Percentiles rank a stretch among this genome's conserved stretches.
phyloP scores from a whole-genome alignment of 1,140 invertebrate species.

The Cydia pomonella region DNA sequence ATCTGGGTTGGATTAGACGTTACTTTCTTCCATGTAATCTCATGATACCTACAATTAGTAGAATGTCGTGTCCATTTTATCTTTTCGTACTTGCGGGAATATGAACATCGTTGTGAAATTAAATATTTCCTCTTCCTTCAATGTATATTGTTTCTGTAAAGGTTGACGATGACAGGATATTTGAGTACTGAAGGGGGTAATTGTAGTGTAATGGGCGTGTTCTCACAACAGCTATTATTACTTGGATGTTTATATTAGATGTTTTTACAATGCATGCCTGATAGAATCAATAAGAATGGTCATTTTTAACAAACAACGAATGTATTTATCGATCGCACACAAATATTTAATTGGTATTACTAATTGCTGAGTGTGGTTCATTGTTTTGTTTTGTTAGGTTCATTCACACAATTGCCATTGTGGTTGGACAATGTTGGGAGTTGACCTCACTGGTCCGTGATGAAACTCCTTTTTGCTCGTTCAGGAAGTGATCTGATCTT shows the following conservation, averaged over 20 bases:
- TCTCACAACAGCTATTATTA: too few relatives aligned
- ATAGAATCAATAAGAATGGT: neutral
- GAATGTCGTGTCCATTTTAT: too few relatives aligned
- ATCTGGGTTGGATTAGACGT: too few relatives aligned
- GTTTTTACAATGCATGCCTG: constrained; percentile 44
- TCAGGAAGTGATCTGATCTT: constrained; percentile 56
- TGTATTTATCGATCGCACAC: constrained; percentile 49
- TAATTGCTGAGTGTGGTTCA: constrained; percentile 68
- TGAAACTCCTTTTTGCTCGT: constrained; percentile 61
- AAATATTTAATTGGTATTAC: constrained; percentile 73
- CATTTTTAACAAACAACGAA: constrained; percentile 48
- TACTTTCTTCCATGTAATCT: too few relatives aligned
- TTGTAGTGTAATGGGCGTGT: too few relatives aligned
- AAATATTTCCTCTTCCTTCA: too few relatives aligned
- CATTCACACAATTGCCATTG: constrained; percentile 77
- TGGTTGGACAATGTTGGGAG: constrained; percentile 76
- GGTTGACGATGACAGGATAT: neutral
- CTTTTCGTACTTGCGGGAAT: too few relatives aligned
- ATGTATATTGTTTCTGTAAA: neutral
- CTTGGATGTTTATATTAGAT: constrained; percentile 25
- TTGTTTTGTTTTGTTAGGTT: constrained; percentile 68
- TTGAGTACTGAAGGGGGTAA: neutral
- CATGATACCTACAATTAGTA: too few relatives aligned
- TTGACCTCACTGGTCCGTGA: constrained; percentile 63
- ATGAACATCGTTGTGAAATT: too few relatives aligned